Evolutionary conservation across 2,113 vertebrate species (phyloP).

Genomic region (Chaetorhynchus papuensis): DNA sequence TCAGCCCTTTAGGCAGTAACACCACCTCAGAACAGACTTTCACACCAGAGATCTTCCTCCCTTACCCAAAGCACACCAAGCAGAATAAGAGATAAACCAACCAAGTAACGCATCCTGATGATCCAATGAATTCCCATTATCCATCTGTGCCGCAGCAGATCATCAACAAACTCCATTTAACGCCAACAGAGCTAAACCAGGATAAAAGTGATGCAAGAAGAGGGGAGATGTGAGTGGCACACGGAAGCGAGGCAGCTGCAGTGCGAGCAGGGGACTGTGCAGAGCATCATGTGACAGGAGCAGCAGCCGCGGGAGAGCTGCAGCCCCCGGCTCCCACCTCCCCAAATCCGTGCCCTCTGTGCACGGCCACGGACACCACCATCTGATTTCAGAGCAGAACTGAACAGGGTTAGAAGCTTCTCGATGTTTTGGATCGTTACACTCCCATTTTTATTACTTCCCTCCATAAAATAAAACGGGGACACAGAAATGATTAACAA

Average conservation of each 20-base stretch:
- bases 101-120: background rate
- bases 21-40: background rate
- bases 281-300: slow-evolving; percentile 1
- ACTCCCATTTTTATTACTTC: background rate
- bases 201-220: background rate
- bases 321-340: background rate
- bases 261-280: background rate
- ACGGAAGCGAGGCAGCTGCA: background rate
- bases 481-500: background rate
- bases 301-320: background rate
- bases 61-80: background rate
- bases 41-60: background rate
- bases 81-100: background rate
- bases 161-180: background rate
- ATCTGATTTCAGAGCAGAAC: rapidly evolving
- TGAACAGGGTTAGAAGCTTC: background rate
- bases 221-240: background rate
- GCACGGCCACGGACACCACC: background rate
- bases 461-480: background rate
- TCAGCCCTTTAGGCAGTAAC: background rate
- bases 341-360: background rate
- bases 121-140: background rate
- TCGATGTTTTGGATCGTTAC: background rate
- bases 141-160: background rate
- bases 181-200: background rate